Percentiles rank a stretch among this genome's conserved stretches.
Evolutionary conservation across 2,797 vertebrate species (phyloP).

Genomic region (Alfaro cultratus): DNA sequence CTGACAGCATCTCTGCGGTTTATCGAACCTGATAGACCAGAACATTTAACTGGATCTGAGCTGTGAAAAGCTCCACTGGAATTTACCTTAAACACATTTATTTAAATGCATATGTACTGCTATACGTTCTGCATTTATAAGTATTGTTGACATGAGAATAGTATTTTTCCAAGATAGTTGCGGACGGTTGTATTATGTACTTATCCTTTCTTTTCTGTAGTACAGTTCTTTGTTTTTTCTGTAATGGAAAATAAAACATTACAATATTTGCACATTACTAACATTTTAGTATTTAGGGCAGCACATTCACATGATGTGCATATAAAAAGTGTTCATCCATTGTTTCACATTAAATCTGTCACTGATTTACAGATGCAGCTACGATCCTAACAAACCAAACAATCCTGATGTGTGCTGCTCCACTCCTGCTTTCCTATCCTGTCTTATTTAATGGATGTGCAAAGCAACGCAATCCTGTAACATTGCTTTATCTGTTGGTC

Average conservation of each 20-base stretch:
- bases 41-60: constrained; percentile 70
- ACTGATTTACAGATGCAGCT: neutral
- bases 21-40: constrained; percentile 11
- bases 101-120: constrained; percentile 70
- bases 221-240: constrained; percentile 15
- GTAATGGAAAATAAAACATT: constrained; percentile 41
- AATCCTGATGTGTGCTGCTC: constrained; percentile 15
- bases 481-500: constrained; percentile 36
- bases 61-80: constrained; percentile 76
- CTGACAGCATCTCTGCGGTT: constrained; percentile 38
- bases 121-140: constrained; percentile 69
- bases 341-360: neutral
- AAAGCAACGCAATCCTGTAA: constrained; percentile 1
- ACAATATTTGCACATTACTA: constrained; percentile 67
- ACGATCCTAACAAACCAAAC: constrained; percentile 7
- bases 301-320: constrained; percentile 15
- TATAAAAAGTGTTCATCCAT: neutral
- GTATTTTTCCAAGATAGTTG: constrained; percentile 69
- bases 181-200: constrained; percentile 57
- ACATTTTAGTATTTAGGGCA: constrained; percentile 40
- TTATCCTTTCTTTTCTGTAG: constrained; percentile 43
- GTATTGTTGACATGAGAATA: constrained; percentile 73
- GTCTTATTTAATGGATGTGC: neutral
- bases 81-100: constrained; percentile 64
- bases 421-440: constrained; percentile 16